These are phyloP conservation scores for Pelecanus crispus DNA, from an alignment of 2,113 vertebrate genomes.

Conservation along the genomic window DNA sequence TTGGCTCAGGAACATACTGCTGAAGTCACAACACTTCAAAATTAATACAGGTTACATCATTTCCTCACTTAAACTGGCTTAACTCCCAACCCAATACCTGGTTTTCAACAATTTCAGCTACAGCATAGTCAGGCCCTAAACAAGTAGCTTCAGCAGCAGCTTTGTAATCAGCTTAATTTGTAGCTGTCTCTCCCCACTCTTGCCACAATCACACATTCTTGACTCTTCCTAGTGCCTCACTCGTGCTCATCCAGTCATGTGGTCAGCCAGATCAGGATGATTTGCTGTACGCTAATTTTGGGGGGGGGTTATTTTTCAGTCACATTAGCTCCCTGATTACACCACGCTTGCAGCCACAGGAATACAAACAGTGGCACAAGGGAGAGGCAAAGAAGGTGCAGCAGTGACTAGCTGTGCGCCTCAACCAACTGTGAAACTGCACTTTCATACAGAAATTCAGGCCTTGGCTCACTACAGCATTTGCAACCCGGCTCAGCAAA, in stretches of 20 bases:
- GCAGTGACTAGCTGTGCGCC: background rate
- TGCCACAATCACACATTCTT: background rate
- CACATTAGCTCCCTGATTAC: background rate
- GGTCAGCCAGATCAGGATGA: background rate
- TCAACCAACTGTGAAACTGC: background rate
- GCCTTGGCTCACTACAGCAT: background rate
- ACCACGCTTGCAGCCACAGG: background rate
- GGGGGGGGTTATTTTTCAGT: background rate
- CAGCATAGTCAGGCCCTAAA: background rate
- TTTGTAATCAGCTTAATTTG: background rate
- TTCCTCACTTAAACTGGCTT: background rate
- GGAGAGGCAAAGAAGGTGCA: background rate
- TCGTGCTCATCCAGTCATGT: background rate
- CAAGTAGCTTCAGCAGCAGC: background rate
- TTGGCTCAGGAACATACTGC: background rate
- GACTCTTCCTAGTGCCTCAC: background rate
- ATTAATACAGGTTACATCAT: background rate
- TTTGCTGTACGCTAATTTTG: background rate
- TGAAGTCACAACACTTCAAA: background rate
- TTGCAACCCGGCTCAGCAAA: conserved; percentile 12
- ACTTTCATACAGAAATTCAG: background rate
- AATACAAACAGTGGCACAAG: background rate
- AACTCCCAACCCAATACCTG: background rate
- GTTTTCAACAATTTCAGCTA: background rate
- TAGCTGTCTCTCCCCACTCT: background rate